These are phyloP conservation scores for Pteropus rufus DNA, from an alignment of 2,797 vertebrate species.

Conservation along the genomic window DNA sequence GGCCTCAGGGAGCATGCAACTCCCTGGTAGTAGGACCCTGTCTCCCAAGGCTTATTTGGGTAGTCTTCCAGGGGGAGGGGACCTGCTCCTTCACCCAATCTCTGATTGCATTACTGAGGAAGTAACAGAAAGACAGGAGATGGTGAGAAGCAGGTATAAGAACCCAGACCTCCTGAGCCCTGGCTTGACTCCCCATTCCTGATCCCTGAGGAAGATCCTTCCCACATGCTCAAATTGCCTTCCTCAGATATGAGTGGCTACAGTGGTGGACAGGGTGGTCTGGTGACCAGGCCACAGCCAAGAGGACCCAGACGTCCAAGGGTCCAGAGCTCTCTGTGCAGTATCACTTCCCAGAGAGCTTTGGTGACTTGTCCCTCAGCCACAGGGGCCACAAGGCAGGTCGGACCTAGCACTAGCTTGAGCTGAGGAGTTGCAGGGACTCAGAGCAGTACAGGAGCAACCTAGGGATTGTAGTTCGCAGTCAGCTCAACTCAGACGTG, in stretches of 20 bases:
- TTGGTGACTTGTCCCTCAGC: background rate
- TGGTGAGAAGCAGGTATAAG: background rate
- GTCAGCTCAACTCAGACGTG: background rate
- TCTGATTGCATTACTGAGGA: background rate
- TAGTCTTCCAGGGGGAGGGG: background rate
- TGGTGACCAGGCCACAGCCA: background rate
- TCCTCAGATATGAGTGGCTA: background rate
- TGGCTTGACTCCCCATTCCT: background rate
- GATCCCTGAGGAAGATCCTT: background rate
- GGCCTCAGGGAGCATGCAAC: background rate
- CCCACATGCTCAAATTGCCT: fast-evolving
- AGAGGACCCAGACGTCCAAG: background rate
- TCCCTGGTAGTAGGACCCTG: background rate
- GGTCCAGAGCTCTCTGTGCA: background rate
- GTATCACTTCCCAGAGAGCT: background rate
- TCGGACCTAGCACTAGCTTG: background rate
- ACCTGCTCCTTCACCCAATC: background rate
- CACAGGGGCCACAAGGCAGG: background rate
- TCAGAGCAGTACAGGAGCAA: background rate
- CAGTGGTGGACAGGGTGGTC: background rate
- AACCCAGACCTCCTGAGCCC: background rate
- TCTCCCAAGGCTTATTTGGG: background rate
- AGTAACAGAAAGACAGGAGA: no score
- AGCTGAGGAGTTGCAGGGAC: background rate
- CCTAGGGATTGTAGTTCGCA: background rate